A percentile compares a stretch with the other conserved stretches of the same genome.
Conservation (phyloP, 2,113 vertebrate species). For the Plecotus auritus region DNA sequence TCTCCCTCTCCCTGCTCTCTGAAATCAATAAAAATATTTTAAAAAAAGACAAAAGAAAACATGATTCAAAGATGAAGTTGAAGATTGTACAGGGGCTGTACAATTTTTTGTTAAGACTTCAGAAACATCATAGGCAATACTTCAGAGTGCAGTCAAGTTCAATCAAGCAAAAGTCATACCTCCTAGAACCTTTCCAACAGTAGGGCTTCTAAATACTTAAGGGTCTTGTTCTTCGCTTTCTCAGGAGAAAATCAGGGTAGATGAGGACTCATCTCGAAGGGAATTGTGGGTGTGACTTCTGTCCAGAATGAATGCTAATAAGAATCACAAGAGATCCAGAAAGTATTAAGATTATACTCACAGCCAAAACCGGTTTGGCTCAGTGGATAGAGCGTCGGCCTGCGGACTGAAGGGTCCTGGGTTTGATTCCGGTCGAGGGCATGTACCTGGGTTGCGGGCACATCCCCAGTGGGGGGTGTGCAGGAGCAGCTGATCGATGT, state of each 20-base stretch:
- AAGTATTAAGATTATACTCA: neutral
- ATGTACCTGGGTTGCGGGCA: too few relatives aligned
- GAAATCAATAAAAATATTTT: too few relatives aligned
- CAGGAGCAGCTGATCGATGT: too few relatives aligned
- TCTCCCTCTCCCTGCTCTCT: too few relatives aligned
- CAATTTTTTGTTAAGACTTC: neutral
- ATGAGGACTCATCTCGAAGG: neutral
- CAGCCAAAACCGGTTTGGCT: too few relatives aligned
- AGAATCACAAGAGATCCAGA: neutral
- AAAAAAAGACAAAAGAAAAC: neutral
- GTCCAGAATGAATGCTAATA: neutral
- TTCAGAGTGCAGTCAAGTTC: neutral
- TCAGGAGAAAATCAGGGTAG: neutral
- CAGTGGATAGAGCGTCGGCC: too few relatives aligned
- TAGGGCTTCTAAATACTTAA: neutral
- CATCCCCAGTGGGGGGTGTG: too few relatives aligned
- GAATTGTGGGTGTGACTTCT: neutral
- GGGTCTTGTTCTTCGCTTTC: neutral
- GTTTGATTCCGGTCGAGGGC: too few relatives aligned
- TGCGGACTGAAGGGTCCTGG: too few relatives aligned
- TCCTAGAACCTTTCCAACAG: neutral
- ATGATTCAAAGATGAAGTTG: neutral
- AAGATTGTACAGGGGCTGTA: neutral
- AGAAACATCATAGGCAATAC: neutral
- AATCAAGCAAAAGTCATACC: neutral